Conservation (phyloP, 1,140 invertebrate genomes). For the Heliconius hermathena region DNA sequence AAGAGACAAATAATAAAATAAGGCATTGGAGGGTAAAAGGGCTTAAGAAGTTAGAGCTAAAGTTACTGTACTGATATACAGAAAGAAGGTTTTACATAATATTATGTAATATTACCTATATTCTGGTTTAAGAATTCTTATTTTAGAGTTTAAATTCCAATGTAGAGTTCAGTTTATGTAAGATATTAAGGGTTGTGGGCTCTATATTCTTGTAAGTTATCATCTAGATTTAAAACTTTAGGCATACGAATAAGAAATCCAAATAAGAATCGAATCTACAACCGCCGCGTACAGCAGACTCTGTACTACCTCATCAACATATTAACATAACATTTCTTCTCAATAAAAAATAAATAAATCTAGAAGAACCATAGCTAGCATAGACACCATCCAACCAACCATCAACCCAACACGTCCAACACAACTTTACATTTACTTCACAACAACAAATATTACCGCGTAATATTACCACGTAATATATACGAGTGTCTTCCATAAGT, state of each 20-base stretch:
- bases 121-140: background rate
- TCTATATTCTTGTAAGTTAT: background rate
- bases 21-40: background rate
- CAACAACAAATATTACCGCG: background rate
- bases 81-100: background rate
- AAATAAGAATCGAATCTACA: too few species aligned
- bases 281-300: too few species aligned
- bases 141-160: background rate
- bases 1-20: conserved; percentile 5
- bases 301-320: too few species aligned
- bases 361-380: background rate
- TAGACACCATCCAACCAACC: background rate
- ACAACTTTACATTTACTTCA: background rate
- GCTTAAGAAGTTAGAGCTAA: background rate
- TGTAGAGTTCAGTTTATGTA: background rate
- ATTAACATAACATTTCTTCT: too few species aligned
- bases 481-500: background rate
- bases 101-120: background rate
- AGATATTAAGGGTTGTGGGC: background rate
- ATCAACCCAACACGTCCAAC: background rate
- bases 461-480: background rate
- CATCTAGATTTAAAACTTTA: background rate
- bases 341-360: too few species aligned
- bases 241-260: background rate
- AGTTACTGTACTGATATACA: conserved; percentile 1